Conservation (phyloP, 2,797 vertebrate species). For the Acanthornis magna region DNA sequence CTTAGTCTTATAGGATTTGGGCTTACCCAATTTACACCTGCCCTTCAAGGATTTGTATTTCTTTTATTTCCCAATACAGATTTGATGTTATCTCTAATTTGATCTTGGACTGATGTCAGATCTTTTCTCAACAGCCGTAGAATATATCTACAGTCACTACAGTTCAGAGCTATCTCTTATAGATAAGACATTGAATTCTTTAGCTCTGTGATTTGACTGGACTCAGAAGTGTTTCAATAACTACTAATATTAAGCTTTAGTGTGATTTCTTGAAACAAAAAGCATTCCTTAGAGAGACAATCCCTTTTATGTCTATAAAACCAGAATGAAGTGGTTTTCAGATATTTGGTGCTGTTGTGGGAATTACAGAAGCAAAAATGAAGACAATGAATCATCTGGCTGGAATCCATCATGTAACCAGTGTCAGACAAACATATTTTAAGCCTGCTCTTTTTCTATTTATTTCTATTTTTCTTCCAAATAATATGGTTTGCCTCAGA, state of each 20-base stretch:
- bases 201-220: neutral
- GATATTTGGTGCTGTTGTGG: neutral
- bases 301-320: neutral
- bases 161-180: slow-evolving; percentile 16
- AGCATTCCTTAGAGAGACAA: neutral
- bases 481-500: neutral
- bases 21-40: slow-evolving; percentile 31
- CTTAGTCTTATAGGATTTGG: neutral
- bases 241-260: slow-evolving; percentile 6
- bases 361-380: slow-evolving; percentile 28
- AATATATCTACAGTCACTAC: neutral
- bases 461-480: slow-evolving; percentile 6
- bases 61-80: slow-evolving; percentile 22
- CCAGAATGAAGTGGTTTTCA: neutral
- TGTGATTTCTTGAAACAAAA: slow-evolving; percentile 50
- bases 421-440: neutral
- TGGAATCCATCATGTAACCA: neutral
- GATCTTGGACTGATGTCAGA: neutral
- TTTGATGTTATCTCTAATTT: slow-evolving; percentile 46
- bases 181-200: slow-evolving; percentile 8
- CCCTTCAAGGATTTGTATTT: slow-evolving; percentile 51
- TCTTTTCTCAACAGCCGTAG: neutral
- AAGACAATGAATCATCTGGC: slow-evolving; percentile 27
- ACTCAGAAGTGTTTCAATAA: slow-evolving; percentile 20
- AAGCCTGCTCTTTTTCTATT: neutral